phyloP scores from a whole-genome alignment of 1,140 invertebrate genomes.

The Radopholus similis region DNA sequence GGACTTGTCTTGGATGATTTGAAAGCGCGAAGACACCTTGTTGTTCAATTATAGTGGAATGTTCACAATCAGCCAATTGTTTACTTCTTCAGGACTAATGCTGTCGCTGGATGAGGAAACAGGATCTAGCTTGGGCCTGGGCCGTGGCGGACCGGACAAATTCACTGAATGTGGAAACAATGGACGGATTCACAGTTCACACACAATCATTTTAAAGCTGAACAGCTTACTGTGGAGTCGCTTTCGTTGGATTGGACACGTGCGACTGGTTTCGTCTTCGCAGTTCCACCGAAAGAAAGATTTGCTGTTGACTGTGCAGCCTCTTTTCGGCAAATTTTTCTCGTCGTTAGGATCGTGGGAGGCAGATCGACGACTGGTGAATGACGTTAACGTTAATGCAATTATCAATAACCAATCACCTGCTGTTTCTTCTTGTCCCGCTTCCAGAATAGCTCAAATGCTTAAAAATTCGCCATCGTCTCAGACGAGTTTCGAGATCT shows the following conservation, averaged over 20 bases:
- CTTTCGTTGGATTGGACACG: conserved; percentile 32
- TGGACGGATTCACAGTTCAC: background rate
- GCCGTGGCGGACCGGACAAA: conserved; percentile 14
- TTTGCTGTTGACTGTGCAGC: background rate
- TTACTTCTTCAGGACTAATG: conserved; percentile 22
- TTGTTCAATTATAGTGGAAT: conserved; percentile 19
- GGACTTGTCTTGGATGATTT: conserved; percentile 32
- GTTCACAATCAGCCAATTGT: background rate
- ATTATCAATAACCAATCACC: conserved; percentile 1
- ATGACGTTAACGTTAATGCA: background rate
- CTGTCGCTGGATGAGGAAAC: conserved; percentile 19
- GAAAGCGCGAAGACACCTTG: conserved; percentile 24
- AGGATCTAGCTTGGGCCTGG: conserved; percentile 21
- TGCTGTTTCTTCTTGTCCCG: background rate
- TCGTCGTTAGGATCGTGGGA: conserved; percentile 1
- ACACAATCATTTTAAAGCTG: background rate
- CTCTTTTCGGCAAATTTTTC: background rate
- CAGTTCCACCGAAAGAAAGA: background rate
- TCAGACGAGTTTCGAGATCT: background rate
- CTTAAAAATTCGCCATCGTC: background rate
- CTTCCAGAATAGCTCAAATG: background rate
- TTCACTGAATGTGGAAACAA: conserved; percentile 6
- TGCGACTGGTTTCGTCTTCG: background rate
- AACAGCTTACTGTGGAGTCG: conserved; percentile 22
- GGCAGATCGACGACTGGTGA: background rate